These are phyloP conservation scores for Xestia sexstrigata DNA, from an alignment of 2,888 invertebrate species.

Conservation along the genomic window DNA sequence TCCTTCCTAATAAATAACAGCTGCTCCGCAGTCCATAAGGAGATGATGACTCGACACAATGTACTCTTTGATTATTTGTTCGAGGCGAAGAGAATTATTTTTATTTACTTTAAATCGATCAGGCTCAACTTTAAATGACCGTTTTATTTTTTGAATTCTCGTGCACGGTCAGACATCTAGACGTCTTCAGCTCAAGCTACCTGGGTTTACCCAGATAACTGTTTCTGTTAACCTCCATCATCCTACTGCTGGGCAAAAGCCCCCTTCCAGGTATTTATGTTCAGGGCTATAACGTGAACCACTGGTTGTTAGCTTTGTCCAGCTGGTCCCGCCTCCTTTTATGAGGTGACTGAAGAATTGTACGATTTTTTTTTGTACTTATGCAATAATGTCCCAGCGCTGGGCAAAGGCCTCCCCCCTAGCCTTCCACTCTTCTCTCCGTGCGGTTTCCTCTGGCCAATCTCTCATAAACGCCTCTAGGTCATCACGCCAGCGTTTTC, in stretches of 20 bases:
- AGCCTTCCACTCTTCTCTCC: too few relatives aligned
- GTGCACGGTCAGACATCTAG: background rate
- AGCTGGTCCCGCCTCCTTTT: background rate
- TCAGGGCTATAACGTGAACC: background rate
- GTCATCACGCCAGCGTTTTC: too few relatives aligned
- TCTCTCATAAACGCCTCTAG: too few relatives aligned
- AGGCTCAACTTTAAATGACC: slow-evolving; percentile 7
- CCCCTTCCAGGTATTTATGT: background rate
- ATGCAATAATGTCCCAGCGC: too few relatives aligned
- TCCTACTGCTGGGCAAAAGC: background rate
- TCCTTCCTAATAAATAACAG: slow-evolving; percentile 11
- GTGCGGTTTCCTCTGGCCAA: too few relatives aligned
- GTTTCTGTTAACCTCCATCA: background rate
- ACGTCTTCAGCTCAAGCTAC: background rate
- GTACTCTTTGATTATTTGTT: slow-evolving; percentile 24
- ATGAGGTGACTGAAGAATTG: background rate
- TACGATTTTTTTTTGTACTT: too few relatives aligned
- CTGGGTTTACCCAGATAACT: background rate
- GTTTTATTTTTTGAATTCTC: slow-evolving; percentile 10
- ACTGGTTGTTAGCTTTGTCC: background rate
- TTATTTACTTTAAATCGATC: slow-evolving; percentile 46
- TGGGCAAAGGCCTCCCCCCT: too few relatives aligned
- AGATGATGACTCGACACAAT: slow-evolving; percentile 37
- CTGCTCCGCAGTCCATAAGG: slow-evolving; percentile 25
- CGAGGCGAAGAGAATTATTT: slow-evolving; percentile 31